phyloP scores from a whole-genome alignment of 2,797 vertebrate genomes.

The Streptopelia turtur region DNA sequence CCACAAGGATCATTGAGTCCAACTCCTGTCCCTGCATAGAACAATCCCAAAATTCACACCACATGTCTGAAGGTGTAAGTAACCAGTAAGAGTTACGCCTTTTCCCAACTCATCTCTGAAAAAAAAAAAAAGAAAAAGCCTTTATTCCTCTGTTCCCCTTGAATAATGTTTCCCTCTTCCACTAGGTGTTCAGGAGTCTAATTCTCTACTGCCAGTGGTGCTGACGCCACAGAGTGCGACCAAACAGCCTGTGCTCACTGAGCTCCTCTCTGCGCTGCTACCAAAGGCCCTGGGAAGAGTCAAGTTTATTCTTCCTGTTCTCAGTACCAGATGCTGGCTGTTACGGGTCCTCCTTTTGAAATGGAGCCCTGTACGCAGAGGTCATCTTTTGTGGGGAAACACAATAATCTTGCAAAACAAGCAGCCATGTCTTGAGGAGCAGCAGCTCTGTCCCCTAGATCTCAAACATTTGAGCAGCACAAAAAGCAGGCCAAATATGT shows the following conservation, averaged over 20 bases:
- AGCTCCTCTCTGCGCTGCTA: not conserved
- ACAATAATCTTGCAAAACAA: not conserved
- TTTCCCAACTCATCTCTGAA: not conserved
- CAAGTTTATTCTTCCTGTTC: not conserved
- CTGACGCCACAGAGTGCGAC: not conserved
- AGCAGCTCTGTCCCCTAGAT: not conserved
- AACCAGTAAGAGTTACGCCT: not conserved
- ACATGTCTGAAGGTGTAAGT: too few species aligned
- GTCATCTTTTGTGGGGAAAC: not conserved
- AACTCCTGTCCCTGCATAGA: too few species aligned
- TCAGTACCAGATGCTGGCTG: not conserved
- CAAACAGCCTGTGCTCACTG: not conserved
- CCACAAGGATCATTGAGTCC: too few species aligned
- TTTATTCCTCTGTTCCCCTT: not conserved
- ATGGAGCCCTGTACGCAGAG: not conserved
- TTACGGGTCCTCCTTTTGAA: not conserved
- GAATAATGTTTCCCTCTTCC: not conserved
- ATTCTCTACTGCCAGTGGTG: accelerated
- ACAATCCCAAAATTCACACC: too few species aligned
- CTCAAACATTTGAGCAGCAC: not conserved
- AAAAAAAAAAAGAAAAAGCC: too few species aligned
- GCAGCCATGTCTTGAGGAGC: not conserved
- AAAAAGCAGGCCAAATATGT: not conserved
- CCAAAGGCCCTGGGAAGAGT: not conserved
- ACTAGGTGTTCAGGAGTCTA: not conserved